Evolutionary conservation across 2,113 vertebrate species (phyloP).

Genomic region (Brienomyrus longianalis): DNA sequence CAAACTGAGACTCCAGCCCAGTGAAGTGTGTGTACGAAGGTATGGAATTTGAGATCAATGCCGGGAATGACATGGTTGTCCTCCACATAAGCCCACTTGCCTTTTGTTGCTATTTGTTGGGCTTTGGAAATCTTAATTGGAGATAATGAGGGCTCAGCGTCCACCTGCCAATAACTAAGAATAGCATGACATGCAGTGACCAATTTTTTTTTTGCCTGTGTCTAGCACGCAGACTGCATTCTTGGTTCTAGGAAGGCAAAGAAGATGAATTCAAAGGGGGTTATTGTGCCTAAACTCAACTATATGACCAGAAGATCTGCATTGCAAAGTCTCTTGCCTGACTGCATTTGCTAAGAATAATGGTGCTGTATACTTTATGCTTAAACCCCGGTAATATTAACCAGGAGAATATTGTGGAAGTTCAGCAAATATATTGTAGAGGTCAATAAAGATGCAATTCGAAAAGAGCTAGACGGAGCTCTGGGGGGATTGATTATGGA

Average conservation of each 20-base stretch:
- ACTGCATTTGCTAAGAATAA: not conserved
- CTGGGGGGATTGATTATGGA: not conserved
- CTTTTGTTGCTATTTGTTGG: conserved; percentile 41
- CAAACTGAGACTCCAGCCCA: conserved; percentile 42
- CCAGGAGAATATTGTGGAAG: not conserved
- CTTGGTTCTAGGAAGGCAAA: not conserved
- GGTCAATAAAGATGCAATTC: not conserved
- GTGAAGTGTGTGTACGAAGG: conserved; percentile 34
- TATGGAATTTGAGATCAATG: conserved; percentile 43
- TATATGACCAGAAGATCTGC: not conserved
- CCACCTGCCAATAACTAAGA: conserved; percentile 47
- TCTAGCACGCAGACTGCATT: conserved; percentile 26
- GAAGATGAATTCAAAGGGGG: not conserved
- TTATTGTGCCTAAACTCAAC: not conserved
- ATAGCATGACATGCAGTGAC: conserved; percentile 47
- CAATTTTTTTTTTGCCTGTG: conserved; percentile 31
- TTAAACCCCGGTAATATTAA: not conserved
- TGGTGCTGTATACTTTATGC: not conserved
- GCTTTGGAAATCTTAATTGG: conserved; percentile 57
- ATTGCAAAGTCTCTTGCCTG: not conserved
- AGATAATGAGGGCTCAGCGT: conserved; percentile 49
- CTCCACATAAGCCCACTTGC: conserved; percentile 15
- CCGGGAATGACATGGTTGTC: conserved; percentile 30
- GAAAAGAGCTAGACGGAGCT: not conserved
- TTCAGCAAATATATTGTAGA: not conserved